Base-by-base conservation (phyloP, 2,888 invertebrate species). In the Drosophila buzzatii region DNA sequence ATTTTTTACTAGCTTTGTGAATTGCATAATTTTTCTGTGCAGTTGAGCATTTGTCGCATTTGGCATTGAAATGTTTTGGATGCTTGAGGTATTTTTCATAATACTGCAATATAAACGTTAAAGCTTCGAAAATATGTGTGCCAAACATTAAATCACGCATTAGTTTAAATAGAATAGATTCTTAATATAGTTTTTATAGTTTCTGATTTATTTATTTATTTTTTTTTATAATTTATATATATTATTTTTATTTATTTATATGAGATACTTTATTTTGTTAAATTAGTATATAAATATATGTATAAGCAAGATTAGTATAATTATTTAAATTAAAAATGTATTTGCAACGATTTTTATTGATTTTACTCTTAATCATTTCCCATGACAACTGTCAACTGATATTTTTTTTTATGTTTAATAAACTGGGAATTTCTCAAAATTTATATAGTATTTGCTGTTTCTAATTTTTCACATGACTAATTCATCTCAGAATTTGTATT, bases 11-110 rank as follows among this genome's bases (percentile, higher is more conserved):
- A 39, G 44, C 44, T 45, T 62, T 44, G 33, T 70, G 53, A 56
- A 57, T 57, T 57, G 41, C 33, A 16, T 27, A 52, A 27, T 44
- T 41, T 44, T 39, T 47, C 16, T 44, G 37, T 39, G 42, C 47
- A 42, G 44, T 27, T 45, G 31, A 33, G 44, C 41, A 76, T 60
- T 79, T 70, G 64, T 1, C 49, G 47, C 20, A 18, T 51, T 42
- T 37, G 45, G 12, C 16, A 35, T 47, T 18, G 9, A 31, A 59
- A 27, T 53, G 35, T 10, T 52, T 52, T 52, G 10, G 3, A 33
- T 39, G 58, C n/a, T 31, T 18, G 23, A 68, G 31, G 16, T 27
- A 9, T 20, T 39, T 14, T 37, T 37, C 5, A 41, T 7, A 51
- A 31, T 33, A 37, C 8, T 33, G 31, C 9, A 27, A 18, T 14